Conservation (phyloP, 2,113 vertebrate species). For the Sinocyclocheilus anshuiensis region DNA sequence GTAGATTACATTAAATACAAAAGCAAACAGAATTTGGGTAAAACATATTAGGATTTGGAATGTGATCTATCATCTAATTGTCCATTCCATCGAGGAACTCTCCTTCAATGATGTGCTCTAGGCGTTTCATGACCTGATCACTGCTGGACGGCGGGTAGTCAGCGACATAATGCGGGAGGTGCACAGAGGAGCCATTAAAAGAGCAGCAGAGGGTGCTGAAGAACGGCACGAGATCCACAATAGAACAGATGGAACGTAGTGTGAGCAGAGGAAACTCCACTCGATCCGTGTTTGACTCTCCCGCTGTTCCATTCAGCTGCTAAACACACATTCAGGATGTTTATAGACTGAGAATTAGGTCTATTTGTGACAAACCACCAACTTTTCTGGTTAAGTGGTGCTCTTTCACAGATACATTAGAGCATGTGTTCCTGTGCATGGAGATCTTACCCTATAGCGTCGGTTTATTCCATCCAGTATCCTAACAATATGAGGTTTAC, state of each 20-base stretch:
- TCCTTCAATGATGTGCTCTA: constrained; percentile 83
- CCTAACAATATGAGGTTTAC: constrained; percentile 83
- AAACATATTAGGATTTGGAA: background rate
- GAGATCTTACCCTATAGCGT: constrained; percentile 80
- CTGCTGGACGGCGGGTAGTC: constrained; percentile 66
- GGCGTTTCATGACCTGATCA: constrained; percentile 72
- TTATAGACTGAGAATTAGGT: background rate
- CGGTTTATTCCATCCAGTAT: constrained; percentile 83
- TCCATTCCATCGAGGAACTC: constrained; percentile 90
- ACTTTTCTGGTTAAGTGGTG: background rate
- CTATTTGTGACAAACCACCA: background rate
- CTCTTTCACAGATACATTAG: background rate
- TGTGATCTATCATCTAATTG: constrained; percentile 6
- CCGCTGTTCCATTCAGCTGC: constrained; percentile 67
- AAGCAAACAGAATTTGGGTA: background rate
- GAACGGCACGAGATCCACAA: constrained; percentile 86
- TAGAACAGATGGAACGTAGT: constrained; percentile 78
- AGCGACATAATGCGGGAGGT: background rate
- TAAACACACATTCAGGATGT: constrained; percentile 48
- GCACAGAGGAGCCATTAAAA: constrained; percentile 72
- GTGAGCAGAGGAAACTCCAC: constrained; percentile 83
- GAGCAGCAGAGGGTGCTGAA: constrained; percentile 83
- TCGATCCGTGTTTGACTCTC: constrained; percentile 67
- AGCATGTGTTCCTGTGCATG: background rate
- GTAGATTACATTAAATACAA: background rate